Base-by-base conservation (phyloP, 2,113 vertebrate species). In the Gambusia holbrooki region DNA sequence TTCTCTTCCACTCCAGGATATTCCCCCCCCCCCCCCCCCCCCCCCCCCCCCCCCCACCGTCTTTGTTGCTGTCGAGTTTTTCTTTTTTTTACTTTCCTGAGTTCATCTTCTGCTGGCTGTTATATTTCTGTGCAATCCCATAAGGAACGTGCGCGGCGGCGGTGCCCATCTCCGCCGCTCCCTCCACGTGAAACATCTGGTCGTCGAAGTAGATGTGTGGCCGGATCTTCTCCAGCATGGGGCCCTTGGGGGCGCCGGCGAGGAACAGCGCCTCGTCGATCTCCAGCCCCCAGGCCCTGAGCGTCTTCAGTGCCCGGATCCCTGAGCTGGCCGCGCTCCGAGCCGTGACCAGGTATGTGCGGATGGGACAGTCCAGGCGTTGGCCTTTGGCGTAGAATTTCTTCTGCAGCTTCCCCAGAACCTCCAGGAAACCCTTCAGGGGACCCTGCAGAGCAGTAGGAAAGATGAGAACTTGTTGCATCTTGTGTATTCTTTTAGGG, bases 131-230 rank as follows among this genome's bases (percentile, higher is more conserved):
- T 7, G 96, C 97, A 7, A 98, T 73, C 0, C 98, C 98, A 0
- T 98, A 99, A 29, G 98, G 98, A 9, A 99, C 97, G 0, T 99
- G 98, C 27, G 98, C 98, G 0, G 98, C 97, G 0, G 98, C 85
- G 0, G 97, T 96, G 85, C 98, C 98, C 96, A 97, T 91, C 86
- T 98, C 96, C 73, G 96, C 95, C 0, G 97, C 98, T 0, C 97
- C 97, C 29, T 99, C 96, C 87, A 99, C 95, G 0, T 99, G 98
- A 90, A 99, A 98, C 98, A 99, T 98, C 95, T 99, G 97, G 90
- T 99, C 98, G 0, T 99, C 98, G 0, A 99, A 99, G 94, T 97
- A 99, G 92, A 99, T 98, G 92, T 99, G 98, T 0, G 98, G 98
- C 9, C 96, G 90, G 87, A 99, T 99, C 93, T 98, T 99, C 92